These are phyloP conservation scores for Bacillus rossius DNA, from an alignment of 1,140 invertebrate species.

Conservation along the genomic window DNA sequence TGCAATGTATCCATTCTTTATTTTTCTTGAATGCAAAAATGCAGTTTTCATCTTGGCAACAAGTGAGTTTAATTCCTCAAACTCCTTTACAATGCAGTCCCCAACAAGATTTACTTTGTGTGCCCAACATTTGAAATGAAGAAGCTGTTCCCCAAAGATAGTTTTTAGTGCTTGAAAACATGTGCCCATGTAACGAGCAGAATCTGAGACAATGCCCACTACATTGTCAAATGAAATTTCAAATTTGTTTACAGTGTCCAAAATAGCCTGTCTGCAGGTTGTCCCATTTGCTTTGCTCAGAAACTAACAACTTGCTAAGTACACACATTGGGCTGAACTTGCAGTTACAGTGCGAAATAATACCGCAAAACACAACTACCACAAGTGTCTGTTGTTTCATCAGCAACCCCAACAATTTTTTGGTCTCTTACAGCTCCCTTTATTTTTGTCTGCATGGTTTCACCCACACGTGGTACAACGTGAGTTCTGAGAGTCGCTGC, in stretches of 20 bases:
- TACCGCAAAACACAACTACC: slow-evolving; percentile 4
- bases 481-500: too few relatives aligned
- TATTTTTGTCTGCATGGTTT: too few relatives aligned
- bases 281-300: slow-evolving; percentile 5
- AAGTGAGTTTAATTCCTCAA: slow-evolving; percentile 3
- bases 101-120: background rate
- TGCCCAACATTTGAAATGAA: background rate
- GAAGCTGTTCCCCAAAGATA: background rate
- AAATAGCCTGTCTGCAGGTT: slow-evolving; percentile 1
- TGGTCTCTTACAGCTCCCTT: too few relatives aligned
- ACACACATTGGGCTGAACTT: background rate
- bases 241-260: background rate
- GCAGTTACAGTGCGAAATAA: background rate
- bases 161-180: slow-evolving; percentile 1
- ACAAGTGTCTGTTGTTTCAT: slow-evolving; percentile 8
- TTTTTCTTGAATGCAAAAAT: slow-evolving; percentile 8
- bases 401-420: slow-evolving; percentile 1
- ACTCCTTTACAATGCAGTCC: background rate
- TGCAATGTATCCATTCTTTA: background rate
- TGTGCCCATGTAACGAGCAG: slow-evolving; percentile 2
- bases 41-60: background rate
- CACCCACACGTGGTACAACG: too few relatives aligned
- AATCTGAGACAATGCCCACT: background rate
- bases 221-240: slow-evolving; percentile 3
- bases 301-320: slow-evolving; percentile 3